A percentile compares a stretch with the other conserved stretches of the same genome.
Conservation (phyloP, 2,797 vertebrate genomes). For the Phoxinus dragarum region DNA sequence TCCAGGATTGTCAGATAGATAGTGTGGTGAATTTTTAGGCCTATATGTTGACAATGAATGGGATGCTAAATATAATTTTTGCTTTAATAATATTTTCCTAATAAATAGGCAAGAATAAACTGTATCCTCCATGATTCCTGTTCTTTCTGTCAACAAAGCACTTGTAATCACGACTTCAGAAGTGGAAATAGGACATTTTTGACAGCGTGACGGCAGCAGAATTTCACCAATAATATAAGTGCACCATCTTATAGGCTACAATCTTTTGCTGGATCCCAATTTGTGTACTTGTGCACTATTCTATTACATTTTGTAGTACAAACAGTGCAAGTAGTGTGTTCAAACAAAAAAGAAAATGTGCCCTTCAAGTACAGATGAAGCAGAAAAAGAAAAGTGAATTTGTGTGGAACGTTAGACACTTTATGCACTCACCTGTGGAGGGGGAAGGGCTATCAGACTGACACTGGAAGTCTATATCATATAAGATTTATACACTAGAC, state of each 20-base stretch:
- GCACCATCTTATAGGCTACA: not conserved
- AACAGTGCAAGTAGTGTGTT: not conserved
- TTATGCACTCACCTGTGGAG: not conserved
- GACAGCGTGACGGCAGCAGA: not conserved
- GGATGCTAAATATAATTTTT: too few relatives aligned
- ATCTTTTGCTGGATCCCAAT: too few relatives aligned
- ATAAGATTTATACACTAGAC: not conserved
- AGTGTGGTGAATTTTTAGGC: not conserved
- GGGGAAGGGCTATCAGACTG: not conserved
- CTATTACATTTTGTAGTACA: too few relatives aligned
- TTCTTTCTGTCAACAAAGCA: not conserved
- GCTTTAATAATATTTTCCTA: too few relatives aligned
- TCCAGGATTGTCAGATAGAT: not conserved
- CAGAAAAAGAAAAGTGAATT: not conserved
- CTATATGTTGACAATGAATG: too few relatives aligned
- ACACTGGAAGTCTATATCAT: not conserved
- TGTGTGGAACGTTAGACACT: not conserved
- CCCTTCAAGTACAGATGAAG: not conserved
- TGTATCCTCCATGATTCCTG: too few relatives aligned
- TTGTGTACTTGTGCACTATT: too few relatives aligned
- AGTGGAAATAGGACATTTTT: not conserved
- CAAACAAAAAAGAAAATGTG: not conserved
- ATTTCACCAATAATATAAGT: not conserved
- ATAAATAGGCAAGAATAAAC: too few relatives aligned
- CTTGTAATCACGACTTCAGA: not conserved